Base-by-base conservation (phyloP, 1,140 invertebrate genomes). In the Paramacrobiotus metropolitanus region DNA sequence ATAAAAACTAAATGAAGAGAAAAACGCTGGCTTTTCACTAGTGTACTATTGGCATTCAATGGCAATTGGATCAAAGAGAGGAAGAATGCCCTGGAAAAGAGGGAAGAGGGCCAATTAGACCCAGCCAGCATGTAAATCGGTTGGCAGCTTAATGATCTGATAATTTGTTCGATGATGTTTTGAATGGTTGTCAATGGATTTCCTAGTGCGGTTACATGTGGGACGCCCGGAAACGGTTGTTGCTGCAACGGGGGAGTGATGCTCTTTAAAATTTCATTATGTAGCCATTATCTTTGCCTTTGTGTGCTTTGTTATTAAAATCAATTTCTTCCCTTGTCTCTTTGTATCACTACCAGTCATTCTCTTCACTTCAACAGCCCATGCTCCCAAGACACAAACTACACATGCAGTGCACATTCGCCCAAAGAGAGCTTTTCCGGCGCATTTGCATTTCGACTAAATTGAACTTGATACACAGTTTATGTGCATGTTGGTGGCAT, bases 261-360 rank as follows among this genome's bases (percentile, higher is more conserved):
- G 48, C 48, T 55, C 48, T 55, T 55, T 55, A 55, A 55, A 55
- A 55, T 55, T 55, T 55, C 48, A 55, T 55, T 55, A 55, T 55
- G 24, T 24, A 28, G 24, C 48, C 48, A 55, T 55, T 55, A 55
- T 9, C 4, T 55, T 55, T 55, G 15, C 24, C 24, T 55, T 24
- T 40, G n/a, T 40, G 34, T 9, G n/a, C 34, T n/a, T 9, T 9
- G 34, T 9, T 9, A 40, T 9, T 40, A 40, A 40, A 40, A 40
- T 40, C 34, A 40, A 40, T 40, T 40, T n/a, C 9, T 40, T 40
- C 34, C 9, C 9, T 40, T 40, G 34, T 40, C n/a, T n/a, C n/a
- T n/a, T n/a, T n/a, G n/a, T n/a, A n/a, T n/a, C n/a, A n/a, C n/a
- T n/a, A n/a, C n/a, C n/a, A n/a, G n/a, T n/a, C n/a, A n/a, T n/a